Evolutionary conservation across 2,113 vertebrate genomes (phyloP).

Genomic region (Alces alces): DNA sequence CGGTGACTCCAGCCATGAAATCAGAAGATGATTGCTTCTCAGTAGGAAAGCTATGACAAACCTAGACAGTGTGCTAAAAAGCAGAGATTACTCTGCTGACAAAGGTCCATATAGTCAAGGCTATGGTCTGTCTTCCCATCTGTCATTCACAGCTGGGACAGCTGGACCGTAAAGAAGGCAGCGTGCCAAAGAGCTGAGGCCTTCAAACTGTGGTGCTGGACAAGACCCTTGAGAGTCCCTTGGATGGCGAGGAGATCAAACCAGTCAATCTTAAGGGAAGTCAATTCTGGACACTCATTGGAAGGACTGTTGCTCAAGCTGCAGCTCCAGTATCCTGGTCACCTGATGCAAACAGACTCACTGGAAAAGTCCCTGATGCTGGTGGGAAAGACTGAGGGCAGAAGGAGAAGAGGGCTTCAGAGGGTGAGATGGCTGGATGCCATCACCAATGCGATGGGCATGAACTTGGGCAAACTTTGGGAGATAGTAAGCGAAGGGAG

Average conservation of each 20-base stretch:
- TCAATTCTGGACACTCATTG: background rate
- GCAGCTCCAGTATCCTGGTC: background rate
- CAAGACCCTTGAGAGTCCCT: background rate
- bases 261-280: background rate
- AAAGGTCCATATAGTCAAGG: background rate
- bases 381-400: background rate
- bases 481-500: background rate
- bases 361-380: background rate
- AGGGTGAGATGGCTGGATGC: background rate
- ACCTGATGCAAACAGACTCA: background rate
- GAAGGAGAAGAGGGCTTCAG: background rate
- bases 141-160: background rate
- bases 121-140: background rate
- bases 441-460: background rate
- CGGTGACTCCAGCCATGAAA: background rate
- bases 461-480: background rate
- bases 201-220: background rate
- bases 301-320: background rate
- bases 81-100: background rate
- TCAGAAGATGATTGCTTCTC: background rate
- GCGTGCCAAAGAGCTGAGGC: background rate
- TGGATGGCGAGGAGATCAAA: background rate
- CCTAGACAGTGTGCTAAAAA: background rate
- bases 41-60: background rate
- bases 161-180: background rate